These are phyloP conservation scores for Onychomys torridus DNA, from an alignment of 2,797 vertebrate genomes.

Conservation along the genomic window DNA sequence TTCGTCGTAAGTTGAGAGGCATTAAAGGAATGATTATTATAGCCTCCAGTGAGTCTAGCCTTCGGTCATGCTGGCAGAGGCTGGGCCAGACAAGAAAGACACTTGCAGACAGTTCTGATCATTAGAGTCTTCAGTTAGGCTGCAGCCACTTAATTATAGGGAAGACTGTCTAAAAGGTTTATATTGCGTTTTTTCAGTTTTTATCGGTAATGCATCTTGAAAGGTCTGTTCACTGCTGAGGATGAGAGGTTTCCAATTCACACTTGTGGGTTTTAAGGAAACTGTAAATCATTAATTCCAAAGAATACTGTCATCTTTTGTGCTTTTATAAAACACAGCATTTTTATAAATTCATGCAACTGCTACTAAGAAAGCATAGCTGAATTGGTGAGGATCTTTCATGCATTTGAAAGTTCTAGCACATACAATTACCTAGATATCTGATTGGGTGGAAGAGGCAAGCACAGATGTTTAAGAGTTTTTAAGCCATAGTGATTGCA, in stretches of 20 bases:
- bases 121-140: background rate
- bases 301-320: constrained; percentile 17
- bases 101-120: background rate
- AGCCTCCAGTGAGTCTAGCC: background rate
- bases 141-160: background rate
- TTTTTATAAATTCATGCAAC: background rate
- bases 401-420: constrained; percentile 1
- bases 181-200: background rate
- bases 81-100: background rate
- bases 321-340: background rate
- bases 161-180: background rate
- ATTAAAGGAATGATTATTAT: background rate
- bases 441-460: background rate
- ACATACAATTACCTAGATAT: background rate
- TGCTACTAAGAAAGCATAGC: background rate
- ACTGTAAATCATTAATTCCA: background rate
- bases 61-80: background rate
- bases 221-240: background rate
- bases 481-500: background rate
- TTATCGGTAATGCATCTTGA: background rate
- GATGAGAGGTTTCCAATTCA: constrained; percentile 17
- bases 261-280: background rate
- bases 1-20: no score
- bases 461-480: background rate
- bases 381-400: background rate